These are phyloP conservation scores for Pluvianellus socialis DNA, from an alignment of 2,113 vertebrate species.

Conservation along the genomic window DNA sequence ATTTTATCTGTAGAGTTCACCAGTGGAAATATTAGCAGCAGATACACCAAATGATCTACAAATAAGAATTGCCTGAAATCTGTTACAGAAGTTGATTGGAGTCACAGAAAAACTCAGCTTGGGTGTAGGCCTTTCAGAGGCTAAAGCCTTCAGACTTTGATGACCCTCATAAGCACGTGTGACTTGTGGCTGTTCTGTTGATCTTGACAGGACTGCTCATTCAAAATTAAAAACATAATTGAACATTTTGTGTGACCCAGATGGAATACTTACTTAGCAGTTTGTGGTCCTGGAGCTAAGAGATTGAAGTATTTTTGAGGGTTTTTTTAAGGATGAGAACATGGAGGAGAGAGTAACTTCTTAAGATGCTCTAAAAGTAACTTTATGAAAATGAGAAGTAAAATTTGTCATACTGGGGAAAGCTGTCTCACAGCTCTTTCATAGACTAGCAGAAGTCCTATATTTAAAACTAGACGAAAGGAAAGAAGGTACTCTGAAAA, in stretches of 20 bases:
- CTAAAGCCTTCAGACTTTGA: not conserved
- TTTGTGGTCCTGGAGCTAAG: not conserved
- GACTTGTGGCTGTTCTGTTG: not conserved
- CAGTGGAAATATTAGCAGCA: not conserved
- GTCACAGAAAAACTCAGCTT: not conserved
- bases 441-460: not conserved
- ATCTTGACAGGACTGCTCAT: not conserved
- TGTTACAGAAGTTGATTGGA: not conserved
- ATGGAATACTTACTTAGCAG: not conserved
- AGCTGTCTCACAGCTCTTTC: not conserved
- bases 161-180: not conserved
- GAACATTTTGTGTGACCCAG: not conserved
- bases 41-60: not conserved
- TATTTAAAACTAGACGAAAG: not conserved
- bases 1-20: not conserved
- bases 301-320: not conserved
- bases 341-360: not conserved
- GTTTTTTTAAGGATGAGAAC: not conserved
- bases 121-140: not conserved
- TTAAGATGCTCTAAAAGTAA: not conserved
- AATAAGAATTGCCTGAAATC: not conserved
- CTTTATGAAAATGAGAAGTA: not conserved
- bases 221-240: not conserved
- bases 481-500: not conserved
- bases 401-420: not conserved